These are phyloP conservation scores for Procambarus clarkii DNA, from an alignment of 1,140 invertebrate genomes.

Conservation along the genomic window DNA sequence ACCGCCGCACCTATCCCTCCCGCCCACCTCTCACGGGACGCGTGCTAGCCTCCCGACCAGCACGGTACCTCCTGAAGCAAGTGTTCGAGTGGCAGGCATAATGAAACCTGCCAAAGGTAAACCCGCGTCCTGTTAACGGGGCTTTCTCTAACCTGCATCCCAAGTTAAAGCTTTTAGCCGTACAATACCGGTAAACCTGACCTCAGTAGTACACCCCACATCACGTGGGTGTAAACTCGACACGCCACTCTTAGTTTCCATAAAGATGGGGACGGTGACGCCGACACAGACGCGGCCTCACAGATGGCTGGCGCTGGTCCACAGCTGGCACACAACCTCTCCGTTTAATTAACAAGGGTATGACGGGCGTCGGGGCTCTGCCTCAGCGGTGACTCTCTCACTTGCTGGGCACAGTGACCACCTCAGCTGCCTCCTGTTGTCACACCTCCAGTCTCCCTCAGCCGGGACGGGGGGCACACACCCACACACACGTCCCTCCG, in stretches of 20 bases:
- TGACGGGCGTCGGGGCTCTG: background rate
- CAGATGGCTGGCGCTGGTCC: background rate
- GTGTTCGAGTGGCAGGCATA: background rate
- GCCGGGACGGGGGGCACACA: background rate
- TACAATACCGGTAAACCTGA: slow-evolving; percentile 31
- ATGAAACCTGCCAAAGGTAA: background rate
- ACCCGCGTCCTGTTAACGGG: slow-evolving; percentile 25
- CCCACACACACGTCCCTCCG: background rate
- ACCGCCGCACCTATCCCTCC: background rate
- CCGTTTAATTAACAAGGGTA: background rate
- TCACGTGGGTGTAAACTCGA: too few species aligned
- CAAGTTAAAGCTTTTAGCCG: slow-evolving; percentile 42
- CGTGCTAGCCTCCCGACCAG: background rate
- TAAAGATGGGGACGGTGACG: background rate
- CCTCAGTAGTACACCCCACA: background rate
- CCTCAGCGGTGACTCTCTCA: background rate
- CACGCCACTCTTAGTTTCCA: background rate
- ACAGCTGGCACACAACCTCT: background rate
- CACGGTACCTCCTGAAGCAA: background rate
- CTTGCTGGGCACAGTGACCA: background rate
- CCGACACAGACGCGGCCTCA: background rate
- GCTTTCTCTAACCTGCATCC: slow-evolving; percentile 45
- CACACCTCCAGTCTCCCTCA: background rate
- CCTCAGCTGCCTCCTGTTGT: background rate
- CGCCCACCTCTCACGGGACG: background rate